A percentile compares a stretch with the other conserved stretches of the same genome.
Conservation (phyloP, 2,797 vertebrate genomes). For the Cryptoblepharus egeriae region DNA sequence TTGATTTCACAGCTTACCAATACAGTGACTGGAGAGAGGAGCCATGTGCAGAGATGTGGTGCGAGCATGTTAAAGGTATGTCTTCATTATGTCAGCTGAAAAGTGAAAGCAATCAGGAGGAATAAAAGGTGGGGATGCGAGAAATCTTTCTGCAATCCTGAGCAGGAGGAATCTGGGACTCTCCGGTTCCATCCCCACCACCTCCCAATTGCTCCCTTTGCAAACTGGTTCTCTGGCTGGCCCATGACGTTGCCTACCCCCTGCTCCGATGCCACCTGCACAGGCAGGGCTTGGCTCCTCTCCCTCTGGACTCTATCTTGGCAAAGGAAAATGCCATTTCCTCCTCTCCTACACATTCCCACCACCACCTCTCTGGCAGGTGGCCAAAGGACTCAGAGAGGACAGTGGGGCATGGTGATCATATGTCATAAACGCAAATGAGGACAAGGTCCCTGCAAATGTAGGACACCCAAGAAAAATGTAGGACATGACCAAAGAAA, state of each 20-base stretch:
- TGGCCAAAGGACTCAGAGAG: too few relatives aligned
- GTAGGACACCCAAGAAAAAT: too few relatives aligned
- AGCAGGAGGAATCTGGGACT: too few relatives aligned
- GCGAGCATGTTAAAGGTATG: background rate
- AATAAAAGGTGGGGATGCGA: background rate
- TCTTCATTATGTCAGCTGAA: background rate
- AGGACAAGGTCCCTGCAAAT: too few relatives aligned
- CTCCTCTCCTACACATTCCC: too few relatives aligned
- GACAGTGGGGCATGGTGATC: too few relatives aligned
- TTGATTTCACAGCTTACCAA: background rate
- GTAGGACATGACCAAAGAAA: too few relatives aligned
- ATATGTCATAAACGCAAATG: too few relatives aligned
- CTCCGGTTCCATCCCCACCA: too few relatives aligned
- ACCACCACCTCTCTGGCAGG: too few relatives aligned
- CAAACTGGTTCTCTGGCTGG: background rate
- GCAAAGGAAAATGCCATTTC: slow-evolving; percentile 36
- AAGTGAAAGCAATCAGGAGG: too few relatives aligned
- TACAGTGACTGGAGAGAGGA: background rate
- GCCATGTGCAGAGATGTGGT: background rate
- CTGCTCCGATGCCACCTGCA: slow-evolving; percentile 1
- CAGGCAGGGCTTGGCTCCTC: background rate
- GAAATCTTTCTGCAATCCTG: background rate
- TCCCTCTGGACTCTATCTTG: slow-evolving; percentile 1
- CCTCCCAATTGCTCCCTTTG: background rate
- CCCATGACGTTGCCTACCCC: background rate